Conservation (phyloP, 2,888 invertebrate genomes). For the Lasioglossum leucozonium region DNA sequence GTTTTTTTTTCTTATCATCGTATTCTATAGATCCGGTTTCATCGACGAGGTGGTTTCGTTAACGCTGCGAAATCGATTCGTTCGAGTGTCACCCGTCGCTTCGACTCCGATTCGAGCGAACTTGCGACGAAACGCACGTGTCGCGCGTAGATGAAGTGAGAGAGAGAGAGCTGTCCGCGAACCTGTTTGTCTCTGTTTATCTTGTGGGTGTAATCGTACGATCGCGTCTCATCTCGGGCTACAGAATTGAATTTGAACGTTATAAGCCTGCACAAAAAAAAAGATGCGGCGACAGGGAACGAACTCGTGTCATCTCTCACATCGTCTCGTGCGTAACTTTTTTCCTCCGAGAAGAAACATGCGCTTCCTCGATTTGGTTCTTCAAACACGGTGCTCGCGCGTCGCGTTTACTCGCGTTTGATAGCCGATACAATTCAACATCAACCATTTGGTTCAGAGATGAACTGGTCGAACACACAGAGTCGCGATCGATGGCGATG, state of each 20-base stretch:
- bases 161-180: slow-evolving; percentile 30
- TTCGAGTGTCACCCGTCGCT: slow-evolving; percentile 67
- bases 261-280: slow-evolving; percentile 22
- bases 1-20: slow-evolving; percentile 72
- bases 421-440: neutral
- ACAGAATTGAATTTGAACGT: slow-evolving; percentile 15
- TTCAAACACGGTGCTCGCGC: slow-evolving; percentile 39
- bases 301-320: slow-evolving; percentile 38
- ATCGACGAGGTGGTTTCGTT: slow-evolving; percentile 73
- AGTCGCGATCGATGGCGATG: slow-evolving; percentile 55
- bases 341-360: slow-evolving; percentile 39
- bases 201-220: neutral
- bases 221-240: neutral
- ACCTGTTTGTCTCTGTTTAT: slow-evolving; percentile 1
- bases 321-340: slow-evolving; percentile 42
- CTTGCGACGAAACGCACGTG: slow-evolving; percentile 52
- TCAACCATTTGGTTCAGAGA: neutral
- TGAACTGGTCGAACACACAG: neutral
- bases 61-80: slow-evolving; percentile 69
- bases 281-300: slow-evolving; percentile 19
- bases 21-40: slow-evolving; percentile 64
- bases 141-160: slow-evolving; percentile 61
- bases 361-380: slow-evolving; percentile 37
- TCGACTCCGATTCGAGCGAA: slow-evolving; percentile 44
- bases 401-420: slow-evolving; percentile 22